Evolutionary conservation across 2,113 vertebrate species (phyloP).

Genomic region (Enhydra lutris): DNA sequence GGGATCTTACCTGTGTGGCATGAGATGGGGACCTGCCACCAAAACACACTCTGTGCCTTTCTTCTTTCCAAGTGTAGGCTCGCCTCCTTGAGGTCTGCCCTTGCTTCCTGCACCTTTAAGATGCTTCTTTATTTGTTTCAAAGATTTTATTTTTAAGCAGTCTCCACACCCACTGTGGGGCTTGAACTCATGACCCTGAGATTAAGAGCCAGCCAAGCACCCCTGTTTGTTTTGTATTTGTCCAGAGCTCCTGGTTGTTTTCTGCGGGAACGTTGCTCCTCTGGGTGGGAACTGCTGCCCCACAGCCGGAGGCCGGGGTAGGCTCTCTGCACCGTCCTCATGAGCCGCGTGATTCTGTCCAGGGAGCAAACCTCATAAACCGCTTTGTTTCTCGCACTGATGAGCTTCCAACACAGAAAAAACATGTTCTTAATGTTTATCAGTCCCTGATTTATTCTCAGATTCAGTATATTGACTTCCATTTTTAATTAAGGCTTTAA

Average conservation of each 20-base stretch:
- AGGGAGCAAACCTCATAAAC: no score
- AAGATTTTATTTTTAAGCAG: background rate
- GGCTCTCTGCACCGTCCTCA: background rate
- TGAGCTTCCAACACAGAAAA: background rate
- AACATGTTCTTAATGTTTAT: background rate
- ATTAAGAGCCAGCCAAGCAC: background rate
- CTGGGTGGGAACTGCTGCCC: background rate
- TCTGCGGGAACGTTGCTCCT: background rate
- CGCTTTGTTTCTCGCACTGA: background rate
- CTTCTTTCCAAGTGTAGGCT: background rate
- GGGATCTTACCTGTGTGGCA: accelerated
- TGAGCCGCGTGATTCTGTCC: background rate
- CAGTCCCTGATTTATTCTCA: background rate
- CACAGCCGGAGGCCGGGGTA: background rate
- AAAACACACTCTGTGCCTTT: background rate
- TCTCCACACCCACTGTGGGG: background rate
- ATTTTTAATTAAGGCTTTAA: background rate
- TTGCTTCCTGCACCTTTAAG: background rate
- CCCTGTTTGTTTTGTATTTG: background rate
- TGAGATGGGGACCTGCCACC: no score
- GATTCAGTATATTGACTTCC: background rate
- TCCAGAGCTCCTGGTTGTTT: background rate
- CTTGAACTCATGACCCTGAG: background rate
- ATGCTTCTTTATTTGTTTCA: background rate
- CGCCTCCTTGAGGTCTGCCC: background rate